Evolutionary conservation across 2,113 vertebrate species (phyloP), one percentile per base, ranked within the genome.

Genomic region (Thalassarche chlororhynchos): DNA sequence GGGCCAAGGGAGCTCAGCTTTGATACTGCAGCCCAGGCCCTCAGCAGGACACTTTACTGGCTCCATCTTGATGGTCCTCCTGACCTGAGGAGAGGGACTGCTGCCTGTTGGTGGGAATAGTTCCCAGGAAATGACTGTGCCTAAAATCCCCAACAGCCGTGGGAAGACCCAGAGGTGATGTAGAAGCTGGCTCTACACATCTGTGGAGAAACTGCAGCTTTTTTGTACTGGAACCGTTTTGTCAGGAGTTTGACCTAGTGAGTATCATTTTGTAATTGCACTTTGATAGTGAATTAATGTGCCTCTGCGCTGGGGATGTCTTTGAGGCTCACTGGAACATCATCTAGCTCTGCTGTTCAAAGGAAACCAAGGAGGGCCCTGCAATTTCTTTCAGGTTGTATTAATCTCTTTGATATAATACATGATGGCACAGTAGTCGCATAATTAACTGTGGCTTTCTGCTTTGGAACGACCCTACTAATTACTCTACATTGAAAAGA

Each of bases 381-480:
- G 46, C 21, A 24, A n/a, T 78, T 89, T 74, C 65, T 84, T 89
- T 87, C 65, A 58, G 65, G 42, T 54, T 91, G 28, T 75, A 24
- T 87, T 94, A 90, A 74, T 94, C 47, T 94, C 60, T 80, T 72
- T 92, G 89, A 62, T 95, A 40, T 54, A 74, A 90, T 64, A 51
- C 19, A 17, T 54, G 49, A 58, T 1, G 29, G 77, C 83, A 84
- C 36, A 70, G 80, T 70, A 87, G 93, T 62, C 89, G 72, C 72
- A 89, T 31, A 55, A 36, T 81, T 87, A 92, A 81, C 76, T 69
- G 24, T 95, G 76, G 42, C 64, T 91, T 96, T 95, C 69, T 78
- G 51, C 65, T 95, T 89, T 87, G 55, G 64, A 94, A 84, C 0
- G 4, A 93, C 91, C 72, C 38, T 52, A 19, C 72, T 95, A 91